Base-by-base conservation (phyloP, 1,140 invertebrate species). In the Microplitis mediator region DNA sequence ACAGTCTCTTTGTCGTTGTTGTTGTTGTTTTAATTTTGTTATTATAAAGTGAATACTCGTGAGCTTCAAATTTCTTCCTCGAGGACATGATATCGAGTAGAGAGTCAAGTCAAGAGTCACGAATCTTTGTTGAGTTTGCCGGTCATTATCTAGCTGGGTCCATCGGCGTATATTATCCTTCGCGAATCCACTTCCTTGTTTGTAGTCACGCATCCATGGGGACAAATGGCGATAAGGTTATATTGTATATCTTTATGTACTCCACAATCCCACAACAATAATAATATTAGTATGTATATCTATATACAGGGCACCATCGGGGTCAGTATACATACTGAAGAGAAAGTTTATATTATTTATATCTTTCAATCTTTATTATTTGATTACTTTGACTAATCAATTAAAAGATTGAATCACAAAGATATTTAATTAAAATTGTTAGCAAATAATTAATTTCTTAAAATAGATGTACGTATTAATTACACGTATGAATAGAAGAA, bases 61-160 rank as follows among this genome's bases (percentile, higher is more conserved):
- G 61, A 65, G 63, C 45, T 65, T 67, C 65, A 51, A 68, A 66
- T 74, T 36, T 70, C 69, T 64, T 39, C 31, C 52, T 61, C 35
- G 56, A 58, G 56, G 16, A 16, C 56, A 65, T 58, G 51, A 39
- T 51, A 4, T 67, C 62, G 62, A 14, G 62, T 34, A 45, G 13
- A 23, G n/a, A 14, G 50, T 58, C 4, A 60, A 51, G 39, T 71
- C 34, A 63, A 67, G 16, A 71, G 69, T 71, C 71, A 62, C 64
- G 64, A 54, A 62, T 66, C 61, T 64, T 23, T 34, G 58, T 35
- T 62, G 31, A 62, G 14, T 60, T 73, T 62, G 58, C 39, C 5
- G 56, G 51, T 56, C 58, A 62, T 68, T 56, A 73, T 68, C 36
- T 73, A 63, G 35, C 52, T 23, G 34, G 52, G 54, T 23, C 51